Evolutionary conservation across 2,888 invertebrate species (phyloP).

Genomic region (Eupithecia dodoneata): DNA sequence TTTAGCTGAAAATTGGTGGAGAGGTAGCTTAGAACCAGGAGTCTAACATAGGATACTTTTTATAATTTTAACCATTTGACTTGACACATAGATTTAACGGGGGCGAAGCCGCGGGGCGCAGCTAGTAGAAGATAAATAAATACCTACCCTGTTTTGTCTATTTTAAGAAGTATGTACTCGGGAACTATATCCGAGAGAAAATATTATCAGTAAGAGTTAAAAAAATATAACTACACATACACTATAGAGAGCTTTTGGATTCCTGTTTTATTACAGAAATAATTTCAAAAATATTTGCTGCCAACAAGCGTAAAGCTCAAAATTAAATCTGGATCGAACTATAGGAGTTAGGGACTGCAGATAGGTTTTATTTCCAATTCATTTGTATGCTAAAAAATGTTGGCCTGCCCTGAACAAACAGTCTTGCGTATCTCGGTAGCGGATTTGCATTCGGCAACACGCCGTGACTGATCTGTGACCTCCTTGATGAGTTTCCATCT

Average conservation of each 20-base stretch:
- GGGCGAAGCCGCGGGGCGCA: no score
- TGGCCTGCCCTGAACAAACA: slow-evolving; percentile 57
- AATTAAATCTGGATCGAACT: not conserved
- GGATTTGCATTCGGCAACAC: slow-evolving; percentile 65
- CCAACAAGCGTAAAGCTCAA: not conserved
- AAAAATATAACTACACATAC: not conserved
- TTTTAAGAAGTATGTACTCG: not conserved
- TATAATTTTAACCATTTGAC: no score
- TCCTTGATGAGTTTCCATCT: slow-evolving; percentile 62
- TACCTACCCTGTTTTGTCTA: not conserved
- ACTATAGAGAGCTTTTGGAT: not conserved
- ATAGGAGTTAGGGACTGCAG: not conserved
- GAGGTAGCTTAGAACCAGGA: no score
- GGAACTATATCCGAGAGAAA: not conserved
- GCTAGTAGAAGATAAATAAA: no score
- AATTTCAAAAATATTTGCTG: not conserved
- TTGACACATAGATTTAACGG: no score
- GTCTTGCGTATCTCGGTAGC: slow-evolving; percentile 72
- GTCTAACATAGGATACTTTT: no score
- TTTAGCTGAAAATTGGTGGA: no score
- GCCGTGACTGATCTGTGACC: slow-evolving; percentile 70
- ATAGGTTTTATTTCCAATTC: not conserved
- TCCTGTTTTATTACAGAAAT: not conserved
- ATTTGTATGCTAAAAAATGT: slow-evolving; percentile 19
- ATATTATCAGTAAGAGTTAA: not conserved